phyloP scores from a whole-genome alignment of 2,113 vertebrate genomes.

The Paraplagusia blochii region DNA sequence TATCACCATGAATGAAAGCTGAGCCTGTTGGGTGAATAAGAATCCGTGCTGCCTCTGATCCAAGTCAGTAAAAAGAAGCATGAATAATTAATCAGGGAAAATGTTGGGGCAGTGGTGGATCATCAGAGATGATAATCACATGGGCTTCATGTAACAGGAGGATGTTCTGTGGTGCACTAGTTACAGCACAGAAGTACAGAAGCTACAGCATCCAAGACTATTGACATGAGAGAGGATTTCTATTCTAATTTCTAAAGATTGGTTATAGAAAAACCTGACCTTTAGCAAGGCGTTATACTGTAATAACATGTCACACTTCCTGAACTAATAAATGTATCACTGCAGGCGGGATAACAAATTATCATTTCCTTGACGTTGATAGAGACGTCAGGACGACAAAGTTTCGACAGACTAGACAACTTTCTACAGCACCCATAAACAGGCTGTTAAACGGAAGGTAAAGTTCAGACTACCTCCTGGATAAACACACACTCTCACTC shows the following conservation, averaged over 20 bases:
- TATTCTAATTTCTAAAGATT: too few relatives aligned
- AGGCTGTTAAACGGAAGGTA: constrained; percentile 19
- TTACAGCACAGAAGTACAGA: too few relatives aligned
- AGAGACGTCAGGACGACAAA: not conserved
- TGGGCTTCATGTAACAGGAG: too few relatives aligned
- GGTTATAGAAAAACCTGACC: too few relatives aligned
- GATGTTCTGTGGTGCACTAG: too few relatives aligned
- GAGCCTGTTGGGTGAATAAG: constrained; percentile 22
- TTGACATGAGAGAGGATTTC: too few relatives aligned
- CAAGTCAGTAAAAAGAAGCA: constrained; percentile 16
- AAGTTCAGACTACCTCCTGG: constrained; percentile 49
- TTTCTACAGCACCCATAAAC: constrained; percentile 1
- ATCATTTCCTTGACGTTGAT: not conserved
- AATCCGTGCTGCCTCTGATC: constrained; percentile 32
- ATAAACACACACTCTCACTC: constrained; percentile 47
- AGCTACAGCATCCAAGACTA: too few relatives aligned
- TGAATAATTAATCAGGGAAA: constrained; percentile 45
- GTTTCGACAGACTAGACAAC: not conserved
- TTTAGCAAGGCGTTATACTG: too few relatives aligned
- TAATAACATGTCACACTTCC: too few relatives aligned
- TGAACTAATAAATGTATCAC: not conserved
- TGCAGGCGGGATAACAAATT: not conserved
- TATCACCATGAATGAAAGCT: constrained; percentile 49
- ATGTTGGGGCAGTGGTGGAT: not conserved
- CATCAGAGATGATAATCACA: not conserved